These are phyloP conservation scores for Thamnaconus septentrionalis DNA, from an alignment of 2,113 vertebrate species.

Conservation along the genomic window DNA sequence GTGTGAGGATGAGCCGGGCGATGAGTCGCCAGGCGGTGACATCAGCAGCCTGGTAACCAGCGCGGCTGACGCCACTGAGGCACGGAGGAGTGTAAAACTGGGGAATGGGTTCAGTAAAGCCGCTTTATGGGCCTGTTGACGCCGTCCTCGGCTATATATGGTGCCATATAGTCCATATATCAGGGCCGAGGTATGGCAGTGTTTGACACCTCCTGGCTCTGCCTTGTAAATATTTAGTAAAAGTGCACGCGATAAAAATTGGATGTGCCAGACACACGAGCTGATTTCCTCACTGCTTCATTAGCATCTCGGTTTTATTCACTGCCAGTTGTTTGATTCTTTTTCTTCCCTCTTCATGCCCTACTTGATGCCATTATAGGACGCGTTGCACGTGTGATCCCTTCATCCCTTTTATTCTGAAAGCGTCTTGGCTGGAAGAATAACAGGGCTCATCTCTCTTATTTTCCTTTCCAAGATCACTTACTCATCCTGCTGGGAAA, in stretches of 20 bases:
- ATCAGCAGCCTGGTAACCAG: constrained; percentile 31
- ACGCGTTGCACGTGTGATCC: too few relatives aligned
- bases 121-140: constrained; percentile 45
- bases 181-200: background rate
- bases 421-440: too few relatives aligned
- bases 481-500: too few relatives aligned
- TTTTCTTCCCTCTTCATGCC: too few relatives aligned
- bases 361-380: too few relatives aligned
- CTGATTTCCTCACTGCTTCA: too few relatives aligned
- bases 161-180: constrained; percentile 12
- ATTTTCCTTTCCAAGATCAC: too few relatives aligned
- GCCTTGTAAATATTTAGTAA: constrained; percentile 23
- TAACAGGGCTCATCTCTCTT: too few relatives aligned
- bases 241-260: background rate
- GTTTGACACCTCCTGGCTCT: constrained; percentile 12
- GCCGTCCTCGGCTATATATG: background rate
- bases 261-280: too few relatives aligned
- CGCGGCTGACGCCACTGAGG: constrained; percentile 27
- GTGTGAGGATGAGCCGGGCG: background rate
- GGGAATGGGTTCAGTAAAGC: constrained; percentile 1
- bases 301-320: too few relatives aligned
- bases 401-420: too few relatives aligned
- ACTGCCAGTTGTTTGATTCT: too few relatives aligned
- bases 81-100: constrained; percentile 12
- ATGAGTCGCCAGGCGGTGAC: constrained; percentile 26